phyloP scores from a whole-genome alignment of 2,888 invertebrate genomes.

The Aphidoletes aphidimyza region DNA sequence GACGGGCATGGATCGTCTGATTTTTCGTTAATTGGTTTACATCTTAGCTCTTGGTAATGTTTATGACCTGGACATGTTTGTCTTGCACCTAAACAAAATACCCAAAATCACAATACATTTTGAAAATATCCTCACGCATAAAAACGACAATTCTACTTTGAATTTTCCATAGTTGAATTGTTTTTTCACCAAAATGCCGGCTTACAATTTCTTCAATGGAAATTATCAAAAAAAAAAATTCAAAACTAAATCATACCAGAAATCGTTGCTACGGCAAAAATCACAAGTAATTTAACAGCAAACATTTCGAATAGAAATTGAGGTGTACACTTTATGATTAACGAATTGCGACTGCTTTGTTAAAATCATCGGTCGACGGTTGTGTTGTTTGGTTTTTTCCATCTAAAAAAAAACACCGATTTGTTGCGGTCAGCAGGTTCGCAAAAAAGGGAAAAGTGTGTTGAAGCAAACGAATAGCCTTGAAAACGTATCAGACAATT shows the following conservation, averaged over 20 bases:
- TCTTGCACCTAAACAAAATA: neutral
- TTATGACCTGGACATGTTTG: constrained; percentile 44
- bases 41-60: constrained; percentile 57
- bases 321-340: neutral
- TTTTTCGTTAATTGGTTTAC: constrained; percentile 56
- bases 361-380: neutral
- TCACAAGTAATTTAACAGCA: neutral
- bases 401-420: neutral
- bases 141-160: neutral
- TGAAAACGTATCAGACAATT: neutral
- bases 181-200: too few species aligned
- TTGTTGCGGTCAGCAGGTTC: neutral
- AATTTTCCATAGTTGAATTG: too few species aligned
- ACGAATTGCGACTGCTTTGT: neutral
- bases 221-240: neutral
- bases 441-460: constrained; percentile 16
- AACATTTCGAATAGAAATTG: neutral
- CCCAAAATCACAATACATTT: too few species aligned
- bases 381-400: neutral
- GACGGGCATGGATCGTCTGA: constrained; percentile 56
- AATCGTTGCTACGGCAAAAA: neutral
- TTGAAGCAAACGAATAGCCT: neutral
- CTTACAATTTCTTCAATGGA: too few species aligned
- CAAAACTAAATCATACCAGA: neutral
- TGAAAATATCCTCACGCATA: neutral